Conservation (phyloP, 1,140 invertebrate genomes). For the Amyelois transitella region DNA sequence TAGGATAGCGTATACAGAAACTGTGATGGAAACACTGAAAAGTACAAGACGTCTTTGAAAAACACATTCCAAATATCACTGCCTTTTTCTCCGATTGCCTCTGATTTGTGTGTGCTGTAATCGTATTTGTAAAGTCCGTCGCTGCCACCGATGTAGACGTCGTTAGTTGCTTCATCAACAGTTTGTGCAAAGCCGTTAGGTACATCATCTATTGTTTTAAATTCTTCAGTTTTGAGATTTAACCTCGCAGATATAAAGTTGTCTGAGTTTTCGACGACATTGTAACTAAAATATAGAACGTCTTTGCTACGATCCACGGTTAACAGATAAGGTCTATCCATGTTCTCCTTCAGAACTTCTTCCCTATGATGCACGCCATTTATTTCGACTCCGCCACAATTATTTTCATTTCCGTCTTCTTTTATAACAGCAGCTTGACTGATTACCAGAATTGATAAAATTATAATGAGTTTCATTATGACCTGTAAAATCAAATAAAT, state of each 20-base stretch:
- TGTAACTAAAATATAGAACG: conserved; percentile 50
- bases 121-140: conserved; percentile 54
- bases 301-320: conserved; percentile 40
- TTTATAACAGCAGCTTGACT: conserved; percentile 32
- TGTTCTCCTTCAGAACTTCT: conserved; percentile 30
- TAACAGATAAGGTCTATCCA: conserved; percentile 46
- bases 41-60: conserved; percentile 48
- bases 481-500: conserved; percentile 15
- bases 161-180: conserved; percentile 37
- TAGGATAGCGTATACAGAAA: conserved; percentile 41
- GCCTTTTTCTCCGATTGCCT: conserved; percentile 23
- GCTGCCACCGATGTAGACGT: conserved; percentile 46
- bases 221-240: conserved; percentile 47
- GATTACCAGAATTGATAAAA: conserved; percentile 22
- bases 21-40: conserved; percentile 40
- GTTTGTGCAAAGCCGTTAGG: conserved; percentile 51
- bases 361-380: conserved; percentile 28
- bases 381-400: conserved; percentile 32
- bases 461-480: conserved; percentile 26
- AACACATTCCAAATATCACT: conserved; percentile 46
- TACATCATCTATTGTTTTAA: conserved; percentile 30
- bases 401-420: conserved; percentile 14
- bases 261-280: conserved; percentile 31
- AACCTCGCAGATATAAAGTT: conserved; percentile 35
- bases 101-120: conserved; percentile 26